Base-by-base conservation (phyloP, 1,140 invertebrate species). In the Zaprionus capensis region DNA sequence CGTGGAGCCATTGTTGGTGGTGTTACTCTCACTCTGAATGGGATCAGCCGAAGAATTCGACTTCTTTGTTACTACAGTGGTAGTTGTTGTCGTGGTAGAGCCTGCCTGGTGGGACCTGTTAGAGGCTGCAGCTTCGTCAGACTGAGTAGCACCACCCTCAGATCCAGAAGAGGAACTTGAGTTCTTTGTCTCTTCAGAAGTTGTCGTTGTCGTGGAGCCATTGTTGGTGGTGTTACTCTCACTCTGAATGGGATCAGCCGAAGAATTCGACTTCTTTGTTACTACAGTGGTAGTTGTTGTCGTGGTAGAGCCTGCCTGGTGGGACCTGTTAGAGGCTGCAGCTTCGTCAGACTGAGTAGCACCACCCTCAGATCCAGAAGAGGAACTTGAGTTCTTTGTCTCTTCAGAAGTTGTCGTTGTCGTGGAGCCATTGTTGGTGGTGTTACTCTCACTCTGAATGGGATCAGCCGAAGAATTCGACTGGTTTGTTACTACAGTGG, bases 391-490 rank as follows among this genome's bases (percentile, higher is more conserved):
- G 1, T 22, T 22, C 22, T 22, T 22, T 2, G 46, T 63, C 4
- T 34, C 34, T 22, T 53, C 41, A 9, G 71, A 59, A 9, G 71
- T 62, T 46, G 57, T 74, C 12, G 71, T 61, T 12, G 69, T 71
- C n/a, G 69, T 57, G 31, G 55, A 57, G 2, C 36, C 51, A 17
- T 64, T 28, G 3, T 24, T 49, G 9, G 34, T 56, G 1, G 56
- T 11, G 4, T 51, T 12, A 24, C 22, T 51, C 1, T 12, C 2
- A 20, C 14, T 17, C 55, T 34, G 34, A 5, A 59, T 12, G 11
- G 70, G 70, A 0, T 28, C 38, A 11, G 6, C 28, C 2, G 58
- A 44, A 6, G 46, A 1, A 14, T 12, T 51, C 0, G 58, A 44
- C 7, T 57, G 4, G 1, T 72, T 34, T 12, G 34, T 38, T 22